Conservation (phyloP, 1,140 invertebrate species). For the Druon quercuslanigerum region DNA sequence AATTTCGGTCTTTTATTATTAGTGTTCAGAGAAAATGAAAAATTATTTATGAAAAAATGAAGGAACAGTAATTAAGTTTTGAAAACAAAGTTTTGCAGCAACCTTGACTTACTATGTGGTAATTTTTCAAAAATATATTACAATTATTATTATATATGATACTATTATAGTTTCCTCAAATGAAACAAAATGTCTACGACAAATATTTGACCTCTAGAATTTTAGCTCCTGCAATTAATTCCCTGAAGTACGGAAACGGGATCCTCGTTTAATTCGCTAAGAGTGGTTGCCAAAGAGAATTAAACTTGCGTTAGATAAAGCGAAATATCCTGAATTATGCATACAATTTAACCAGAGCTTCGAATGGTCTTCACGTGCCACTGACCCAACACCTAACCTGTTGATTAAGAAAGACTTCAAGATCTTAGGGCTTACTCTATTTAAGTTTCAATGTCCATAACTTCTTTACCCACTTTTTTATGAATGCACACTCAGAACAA, state of each 20-base stretch:
- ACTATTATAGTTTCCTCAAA: neutral
- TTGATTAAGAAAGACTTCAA: slow-evolving; percentile 16
- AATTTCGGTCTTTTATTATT: too few species aligned
- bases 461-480: neutral
- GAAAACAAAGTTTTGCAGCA: too few species aligned
- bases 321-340: neutral
- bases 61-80: too few species aligned
- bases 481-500: too few species aligned
- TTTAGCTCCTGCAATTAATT: neutral
- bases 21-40: too few species aligned
- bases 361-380: neutral
- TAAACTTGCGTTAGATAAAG: neutral
- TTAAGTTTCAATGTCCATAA: neutral
- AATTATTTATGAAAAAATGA: too few species aligned
- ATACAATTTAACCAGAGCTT: slow-evolving; percentile 3
- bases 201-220: neutral
- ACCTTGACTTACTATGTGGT: too few species aligned
- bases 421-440: neutral
- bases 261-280: neutral
- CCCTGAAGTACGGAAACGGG: neutral
- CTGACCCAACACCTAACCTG: neutral
- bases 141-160: too few species aligned
- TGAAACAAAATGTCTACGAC: neutral
- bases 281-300: slow-evolving; percentile 5
- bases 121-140: too few species aligned